Evolutionary conservation across 2,888 invertebrate genomes (phyloP), one percentile per base, ranked within the genome.

Genomic region (Temnothorax rugatulus): DNA sequence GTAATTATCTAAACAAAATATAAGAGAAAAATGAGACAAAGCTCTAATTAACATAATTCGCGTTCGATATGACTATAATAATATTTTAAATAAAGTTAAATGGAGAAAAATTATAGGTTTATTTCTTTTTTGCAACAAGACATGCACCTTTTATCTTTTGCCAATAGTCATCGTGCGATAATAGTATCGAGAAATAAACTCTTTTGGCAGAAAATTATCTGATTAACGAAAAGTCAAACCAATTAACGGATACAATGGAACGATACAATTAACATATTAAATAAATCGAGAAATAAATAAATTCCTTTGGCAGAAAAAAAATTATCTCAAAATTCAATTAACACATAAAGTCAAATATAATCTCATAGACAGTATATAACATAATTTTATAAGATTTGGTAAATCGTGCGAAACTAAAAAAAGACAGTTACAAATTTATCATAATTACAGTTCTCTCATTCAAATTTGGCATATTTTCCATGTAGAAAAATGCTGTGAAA

Each of bases 361-460:
- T 38, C 3, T 34, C 34, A 25, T 2, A 54, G 3, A 66, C 18
- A 69, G 47, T 4, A 1, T 25, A 29, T 29, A 47, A 29, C 2
- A 41, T 38, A 41, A 73, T 38, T 71, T 52, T 54, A 5, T 11
- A 21, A 71, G 15, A 71, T 68, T 47, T 38, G 9, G 54, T 21
- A 15, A 71, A 73, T 18, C 8, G 3, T 7, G 4, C 15, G 0
- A 54, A 54, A 54, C 34, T 34, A 2, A 41, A 38, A 38, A 54
- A 4, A 38, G 8, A 71, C 1, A 21, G 21, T 21, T 50, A 69
- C 8, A 68, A 50, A 1, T 25, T 71, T 15, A 21, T 11, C 18
- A 18, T 50, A 50, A 18, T 50, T 18, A 50, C 7, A 57, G 15
- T 21, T 38, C 5, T 38, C 11, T 18, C 5, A 7, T 7, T 25